Conservation (phyloP, 1,140 invertebrate genomes). For the Leptinotarsa texana region DNA sequence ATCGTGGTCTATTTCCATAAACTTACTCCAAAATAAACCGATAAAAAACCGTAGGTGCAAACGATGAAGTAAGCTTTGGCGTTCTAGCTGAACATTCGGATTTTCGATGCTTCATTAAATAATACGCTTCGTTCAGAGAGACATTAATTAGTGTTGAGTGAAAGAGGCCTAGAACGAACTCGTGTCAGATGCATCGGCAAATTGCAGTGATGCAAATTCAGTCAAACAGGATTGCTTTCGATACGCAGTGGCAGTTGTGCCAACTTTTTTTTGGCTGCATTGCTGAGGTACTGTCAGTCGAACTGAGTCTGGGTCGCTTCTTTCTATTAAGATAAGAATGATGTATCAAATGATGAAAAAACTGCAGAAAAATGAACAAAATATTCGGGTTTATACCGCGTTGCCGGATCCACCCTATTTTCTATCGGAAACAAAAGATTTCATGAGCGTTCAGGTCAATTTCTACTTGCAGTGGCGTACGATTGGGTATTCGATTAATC, state of each 20-base stretch:
- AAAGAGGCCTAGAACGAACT: not conserved
- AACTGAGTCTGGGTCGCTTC: no score
- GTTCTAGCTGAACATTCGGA: not conserved
- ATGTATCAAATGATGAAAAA: no score
- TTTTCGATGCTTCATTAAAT: constrained; percentile 16
- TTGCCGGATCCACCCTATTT: no score
- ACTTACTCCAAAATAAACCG: no score
- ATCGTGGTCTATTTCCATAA: no score
- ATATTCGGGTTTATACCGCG: no score
- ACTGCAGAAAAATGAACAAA: no score
- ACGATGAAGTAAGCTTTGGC: not conserved
- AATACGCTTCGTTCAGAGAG: not conserved
- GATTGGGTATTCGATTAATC: no score
- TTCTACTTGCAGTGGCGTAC: no score
- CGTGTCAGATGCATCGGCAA: not conserved
- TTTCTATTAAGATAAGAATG: no score
- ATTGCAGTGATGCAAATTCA: constrained; percentile 5
- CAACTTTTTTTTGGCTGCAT: not conserved
- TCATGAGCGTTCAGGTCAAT: no score
- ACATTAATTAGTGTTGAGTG: not conserved
- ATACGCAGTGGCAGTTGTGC: not conserved
- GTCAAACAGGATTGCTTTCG: not conserved
- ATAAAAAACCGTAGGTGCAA: not conserved
- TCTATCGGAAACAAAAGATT: no score
- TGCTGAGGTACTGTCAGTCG: not conserved